Evolutionary conservation across 2,888 invertebrate species (phyloP).

Genomic region (Drosophila buzzatii): DNA sequence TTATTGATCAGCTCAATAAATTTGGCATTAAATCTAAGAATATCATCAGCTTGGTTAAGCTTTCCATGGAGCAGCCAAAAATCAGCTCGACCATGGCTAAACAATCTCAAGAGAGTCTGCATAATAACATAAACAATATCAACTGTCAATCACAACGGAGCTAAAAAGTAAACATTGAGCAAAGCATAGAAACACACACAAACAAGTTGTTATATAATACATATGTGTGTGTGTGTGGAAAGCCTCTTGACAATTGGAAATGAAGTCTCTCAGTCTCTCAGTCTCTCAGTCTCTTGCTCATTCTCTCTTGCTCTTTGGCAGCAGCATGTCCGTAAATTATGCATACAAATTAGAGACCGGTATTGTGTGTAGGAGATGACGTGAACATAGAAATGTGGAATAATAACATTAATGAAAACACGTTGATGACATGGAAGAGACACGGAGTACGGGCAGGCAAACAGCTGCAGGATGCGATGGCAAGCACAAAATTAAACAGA

Average conservation of each 20-base stretch:
- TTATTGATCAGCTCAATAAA: background rate
- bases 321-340: constrained; percentile 66
- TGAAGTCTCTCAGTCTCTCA: constrained; percentile 7
- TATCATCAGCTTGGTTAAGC: no score
- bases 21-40: background rate
- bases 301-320: background rate
- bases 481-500: constrained; percentile 78
- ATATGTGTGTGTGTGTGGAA: constrained; percentile 5
- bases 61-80: background rate
- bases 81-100: constrained; percentile 29
- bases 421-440: constrained; percentile 56
- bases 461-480: constrained; percentile 70
- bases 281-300: background rate
- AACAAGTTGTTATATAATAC: background rate
- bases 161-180: constrained; percentile 27
- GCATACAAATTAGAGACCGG: constrained; percentile 76
- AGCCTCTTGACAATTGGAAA: constrained; percentile 54
- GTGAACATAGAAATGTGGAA: constrained; percentile 77
- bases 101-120: constrained; percentile 15
- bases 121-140: constrained; percentile 34
- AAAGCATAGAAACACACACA: constrained; percentile 3
- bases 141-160: constrained; percentile 38
- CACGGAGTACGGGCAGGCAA: constrained; percentile 35
- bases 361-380: constrained; percentile 60
- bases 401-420: constrained; percentile 80